Evolutionary conservation across 1,140 invertebrate genomes (phyloP).

Genomic region (Meloidogyne chitwoodi): DNA sequence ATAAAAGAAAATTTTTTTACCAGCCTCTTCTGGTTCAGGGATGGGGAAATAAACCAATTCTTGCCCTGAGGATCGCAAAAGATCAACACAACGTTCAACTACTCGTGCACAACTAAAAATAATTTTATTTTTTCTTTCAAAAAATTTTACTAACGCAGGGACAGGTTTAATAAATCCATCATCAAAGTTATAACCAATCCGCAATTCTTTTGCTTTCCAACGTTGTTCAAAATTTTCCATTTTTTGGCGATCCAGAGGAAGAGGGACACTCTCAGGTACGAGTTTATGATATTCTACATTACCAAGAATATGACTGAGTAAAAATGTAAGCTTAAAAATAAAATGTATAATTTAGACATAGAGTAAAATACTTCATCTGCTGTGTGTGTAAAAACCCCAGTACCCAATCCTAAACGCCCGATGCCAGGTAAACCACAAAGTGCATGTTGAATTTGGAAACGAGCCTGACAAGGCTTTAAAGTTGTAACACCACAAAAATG

Average conservation of each 20-base stretch:
- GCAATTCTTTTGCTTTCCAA: slow-evolving; percentile 29
- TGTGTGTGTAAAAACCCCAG: slow-evolving; percentile 55
- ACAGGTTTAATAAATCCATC: slow-evolving; percentile 51
- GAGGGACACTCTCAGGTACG: slow-evolving; percentile 11
- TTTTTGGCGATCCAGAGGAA: slow-evolving; percentile 10
- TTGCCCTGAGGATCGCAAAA: slow-evolving; percentile 43
- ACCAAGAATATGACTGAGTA: slow-evolving; percentile 23
- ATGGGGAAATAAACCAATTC: slow-evolving; percentile 48
- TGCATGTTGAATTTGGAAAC: slow-evolving; percentile 36
- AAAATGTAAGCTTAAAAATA: background rate
- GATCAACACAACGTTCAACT: slow-evolving; percentile 50
- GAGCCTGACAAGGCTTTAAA: slow-evolving; percentile 61
- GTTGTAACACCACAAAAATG: slow-evolving; percentile 60
- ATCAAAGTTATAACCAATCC: slow-evolving; percentile 49
- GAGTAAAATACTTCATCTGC: slow-evolving; percentile 45
- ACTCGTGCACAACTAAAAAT: slow-evolving; percentile 45
- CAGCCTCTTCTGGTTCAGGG: slow-evolving; percentile 40
- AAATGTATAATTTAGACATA: slow-evolving; percentile 7
- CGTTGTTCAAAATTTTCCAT: slow-evolving; percentile 12
- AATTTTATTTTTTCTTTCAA: slow-evolving; percentile 13
- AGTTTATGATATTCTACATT: slow-evolving; percentile 11
- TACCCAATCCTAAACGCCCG: slow-evolving; percentile 48
- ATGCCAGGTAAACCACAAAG: slow-evolving; percentile 51
- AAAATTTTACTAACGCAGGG: slow-evolving; percentile 38
- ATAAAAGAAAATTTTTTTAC: slow-evolving; percentile 3